Base-by-base conservation (phyloP, 2,888 invertebrate species). In the Ormyrus nitidulus region DNA sequence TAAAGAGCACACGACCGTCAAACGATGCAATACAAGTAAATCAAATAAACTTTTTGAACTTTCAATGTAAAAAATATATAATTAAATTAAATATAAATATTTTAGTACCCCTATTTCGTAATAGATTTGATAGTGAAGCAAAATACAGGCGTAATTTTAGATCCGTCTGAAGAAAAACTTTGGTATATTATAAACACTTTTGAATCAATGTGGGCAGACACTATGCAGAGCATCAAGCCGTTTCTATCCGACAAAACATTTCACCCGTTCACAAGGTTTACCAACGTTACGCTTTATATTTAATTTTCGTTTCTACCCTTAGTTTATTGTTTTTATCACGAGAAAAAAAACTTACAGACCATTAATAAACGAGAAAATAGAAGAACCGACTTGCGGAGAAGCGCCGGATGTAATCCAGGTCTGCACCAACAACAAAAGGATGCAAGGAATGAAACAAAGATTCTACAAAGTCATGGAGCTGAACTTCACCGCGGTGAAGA, bases 311-410 rank as follows among this genome's bases (percentile, higher is more conserved):
- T 34, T 34, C 3, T 4, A 0, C 34, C 4, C 34, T 34, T 34
- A 34, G 0, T 34, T 34, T 34, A 0, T 4, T 34, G 34, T 0
- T 34, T 34, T 34, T 34, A 34, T 34, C 34, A 4, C 34, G 3
- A 34, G 1, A 9, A 69, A 49, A 56, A 56, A 34, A 72, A 69
- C 3, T 59, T 49, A 75, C 71, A 95, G 95, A 79, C 97, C 97
- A 0, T 93, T 95, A 19, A 95, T 97, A 82, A 96, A 97, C 93
- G 95, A 95, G 19, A 95, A 96, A 86, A 93, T 94, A 86, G 95
- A 96, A 84, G 95, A 95, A 62, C 93, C 95, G 88, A 93, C 95
- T 0, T 95, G 95, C 76, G 95, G 95, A 2, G 92, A 92, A 49
- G 94, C 96, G 0, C 96, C 97, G 0, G 93, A 94, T 81, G 91